Conservation (phyloP, 1,140 invertebrate species). For the Diplogasteroides magnus region DNA sequence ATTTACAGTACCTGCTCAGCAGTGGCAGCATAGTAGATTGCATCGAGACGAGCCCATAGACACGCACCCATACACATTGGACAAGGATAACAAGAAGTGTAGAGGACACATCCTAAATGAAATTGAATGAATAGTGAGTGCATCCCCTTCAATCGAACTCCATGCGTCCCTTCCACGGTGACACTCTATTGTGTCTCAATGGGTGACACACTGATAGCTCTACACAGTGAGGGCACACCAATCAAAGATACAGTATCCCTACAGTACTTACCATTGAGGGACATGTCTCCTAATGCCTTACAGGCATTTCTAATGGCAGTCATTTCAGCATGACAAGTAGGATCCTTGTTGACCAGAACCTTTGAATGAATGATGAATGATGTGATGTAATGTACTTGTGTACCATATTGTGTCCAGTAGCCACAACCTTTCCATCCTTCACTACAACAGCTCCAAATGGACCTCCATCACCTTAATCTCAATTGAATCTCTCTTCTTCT, state of each 20-base stretch:
- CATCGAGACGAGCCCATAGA: constrained; percentile 47
- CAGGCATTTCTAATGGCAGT: constrained; percentile 52
- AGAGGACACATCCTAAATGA: constrained; percentile 40
- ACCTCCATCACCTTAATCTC: constrained; percentile 47
- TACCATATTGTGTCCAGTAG: constrained; percentile 50
- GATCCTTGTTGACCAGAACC: constrained; percentile 49
- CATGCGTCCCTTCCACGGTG: too few relatives aligned
- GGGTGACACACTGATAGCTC: too few relatives aligned
- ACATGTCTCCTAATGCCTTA: constrained; percentile 21
- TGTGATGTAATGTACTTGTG: constrained; percentile 7
- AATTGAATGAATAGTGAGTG: not conserved
- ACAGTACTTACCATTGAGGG: constrained; percentile 8
- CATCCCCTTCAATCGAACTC: too few relatives aligned
- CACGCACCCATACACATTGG: constrained; percentile 54
- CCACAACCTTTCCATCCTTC: constrained; percentile 41
- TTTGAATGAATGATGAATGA: constrained; percentile 9
- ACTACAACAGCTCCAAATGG: constrained; percentile 51
- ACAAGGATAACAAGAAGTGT: constrained; percentile 54
- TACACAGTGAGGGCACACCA: too few relatives aligned
- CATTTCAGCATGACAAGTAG: constrained; percentile 52
- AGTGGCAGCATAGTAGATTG: constrained; percentile 50
- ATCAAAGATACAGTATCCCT: too few relatives aligned
- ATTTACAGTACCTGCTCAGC: constrained; percentile 36
- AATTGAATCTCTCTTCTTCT: too few relatives aligned
- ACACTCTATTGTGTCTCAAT: too few relatives aligned